Base-by-base conservation (phyloP, 2,888 invertebrate genomes). In the Cephus spinipes region DNA sequence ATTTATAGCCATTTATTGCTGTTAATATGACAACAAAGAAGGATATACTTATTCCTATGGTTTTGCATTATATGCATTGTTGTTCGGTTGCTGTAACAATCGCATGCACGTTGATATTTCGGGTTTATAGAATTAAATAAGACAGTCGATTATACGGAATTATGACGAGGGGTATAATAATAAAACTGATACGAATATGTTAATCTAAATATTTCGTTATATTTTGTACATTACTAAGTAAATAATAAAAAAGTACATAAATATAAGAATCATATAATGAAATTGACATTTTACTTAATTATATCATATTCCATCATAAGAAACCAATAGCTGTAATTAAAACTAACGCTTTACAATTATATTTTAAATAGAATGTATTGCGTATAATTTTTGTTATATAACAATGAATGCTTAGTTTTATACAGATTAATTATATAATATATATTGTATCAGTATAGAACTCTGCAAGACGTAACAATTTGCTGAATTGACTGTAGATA, bases 231-330 rank as follows among this genome's bases (percentile, higher is more conserved):
- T 69, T 68, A 68, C 69, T 76, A 69, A 73, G 75, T 68, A 79
- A 79, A 76, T 73, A 73, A 76, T 76, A 76, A 73, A 68, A 78
- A 73, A 78, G 32, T 76, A 79, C 73, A 76, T 76, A 69, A 76
- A 76, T 33, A 68, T 68, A 31, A 55, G 73, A 74, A 75, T 33
- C 35, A 23, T 69, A 33, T 71, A 32, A 30, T 32, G 32, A 71
- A 71, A 71, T 30, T 71, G 32, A 71, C 30, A 32, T 6, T n/a
- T 15, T 32, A 15, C 15, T 15, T 31, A 31, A 32, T 71, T 11
- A 31, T n/a, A 71, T 71, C 23, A 33, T 31, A 30, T 32, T 71
- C 30, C 33, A 32, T 32, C 23, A 71, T 71, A 32, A 71, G 31
- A 71, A 71, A 71, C 71, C 11, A 71, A 32, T 30, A 71, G 6